These are phyloP conservation scores for Coecobrya sp. DNA, from an alignment of 2,888 invertebrate genomes.

Conservation along the genomic window DNA sequence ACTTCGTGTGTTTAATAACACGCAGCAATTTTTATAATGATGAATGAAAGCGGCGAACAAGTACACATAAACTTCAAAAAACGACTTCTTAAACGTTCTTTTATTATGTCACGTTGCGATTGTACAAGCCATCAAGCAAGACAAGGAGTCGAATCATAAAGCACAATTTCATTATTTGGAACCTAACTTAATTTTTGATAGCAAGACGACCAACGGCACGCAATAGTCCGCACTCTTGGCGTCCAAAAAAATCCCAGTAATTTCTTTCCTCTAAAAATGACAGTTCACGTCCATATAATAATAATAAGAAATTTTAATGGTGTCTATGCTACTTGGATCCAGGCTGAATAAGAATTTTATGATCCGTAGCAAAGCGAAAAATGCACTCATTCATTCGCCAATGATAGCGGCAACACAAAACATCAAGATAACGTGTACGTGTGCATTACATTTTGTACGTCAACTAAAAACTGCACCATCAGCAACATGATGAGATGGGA, in stretches of 20 bases:
- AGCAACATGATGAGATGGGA: no score
- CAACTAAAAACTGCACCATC: slow-evolving; percentile 23
- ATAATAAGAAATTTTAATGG: slow-evolving; percentile 37
- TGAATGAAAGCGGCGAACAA: no score
- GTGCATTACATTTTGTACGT: not conserved
- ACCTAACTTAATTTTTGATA: not conserved
- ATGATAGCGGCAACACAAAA: not conserved
- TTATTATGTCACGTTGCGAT: slow-evolving; percentile 19
- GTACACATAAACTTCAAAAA: no score
- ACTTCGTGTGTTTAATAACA: no score
- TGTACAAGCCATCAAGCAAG: not conserved
- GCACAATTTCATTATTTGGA: slow-evolving; percentile 20
- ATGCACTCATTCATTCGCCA: not conserved
- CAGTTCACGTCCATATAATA: slow-evolving; percentile 32
- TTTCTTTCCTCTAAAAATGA: slow-evolving; percentile 38
- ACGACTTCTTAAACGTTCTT: not conserved
- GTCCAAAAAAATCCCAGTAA: slow-evolving; percentile 12
- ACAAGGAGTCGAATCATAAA: not conserved
- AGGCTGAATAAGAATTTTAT: slow-evolving; percentile 60
- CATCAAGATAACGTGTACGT: not conserved
- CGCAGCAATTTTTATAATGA: not conserved
- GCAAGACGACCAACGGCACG: not conserved
- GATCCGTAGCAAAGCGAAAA: slow-evolving; percentile 37
- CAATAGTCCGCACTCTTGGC: not conserved
- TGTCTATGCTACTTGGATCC: slow-evolving; percentile 25